Percentiles rank a stretch among this genome's conserved stretches.
Evolutionary conservation across 2,797 vertebrate species (phyloP).

Genomic region (Heteromormyrus szaboi): DNA sequence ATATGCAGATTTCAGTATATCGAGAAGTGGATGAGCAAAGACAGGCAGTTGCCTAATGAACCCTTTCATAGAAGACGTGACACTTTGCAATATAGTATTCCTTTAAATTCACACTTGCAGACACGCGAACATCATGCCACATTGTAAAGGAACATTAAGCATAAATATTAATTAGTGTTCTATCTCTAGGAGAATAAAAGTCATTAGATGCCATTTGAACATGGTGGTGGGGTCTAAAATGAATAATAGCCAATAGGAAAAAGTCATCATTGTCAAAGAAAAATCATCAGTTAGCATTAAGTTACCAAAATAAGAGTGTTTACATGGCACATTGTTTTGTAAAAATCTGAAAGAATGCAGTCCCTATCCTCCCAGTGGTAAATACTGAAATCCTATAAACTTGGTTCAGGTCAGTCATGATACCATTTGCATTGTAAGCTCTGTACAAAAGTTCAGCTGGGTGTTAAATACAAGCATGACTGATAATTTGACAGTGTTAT

Average conservation of each 20-base stretch:
- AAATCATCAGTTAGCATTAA: neutral
- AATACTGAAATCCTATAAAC: neutral
- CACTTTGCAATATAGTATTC: neutral
- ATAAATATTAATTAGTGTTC: neutral
- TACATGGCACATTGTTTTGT: neutral
- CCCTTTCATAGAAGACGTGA: neutral
- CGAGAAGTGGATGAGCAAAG: neutral
- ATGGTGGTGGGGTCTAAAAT: neutral
- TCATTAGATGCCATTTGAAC: neutral
- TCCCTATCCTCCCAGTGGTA: neutral
- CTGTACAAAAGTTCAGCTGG: neutral
- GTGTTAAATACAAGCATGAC: neutral
- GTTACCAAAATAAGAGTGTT: neutral
- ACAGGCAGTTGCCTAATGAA: neutral
- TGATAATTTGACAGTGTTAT: neutral
- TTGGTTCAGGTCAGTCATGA: neutral
- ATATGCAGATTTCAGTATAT: neutral
- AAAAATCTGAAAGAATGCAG: neutral
- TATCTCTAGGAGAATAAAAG: neutral
- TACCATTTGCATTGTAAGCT: neutral
- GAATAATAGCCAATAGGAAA: neutral
- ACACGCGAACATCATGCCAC: neutral
- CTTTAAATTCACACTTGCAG: neutral
- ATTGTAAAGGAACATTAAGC: neutral
- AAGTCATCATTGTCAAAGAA: neutral